Base-by-base conservation (phyloP, 2,113 vertebrate genomes). In the Orthonyx spaldingii region DNA sequence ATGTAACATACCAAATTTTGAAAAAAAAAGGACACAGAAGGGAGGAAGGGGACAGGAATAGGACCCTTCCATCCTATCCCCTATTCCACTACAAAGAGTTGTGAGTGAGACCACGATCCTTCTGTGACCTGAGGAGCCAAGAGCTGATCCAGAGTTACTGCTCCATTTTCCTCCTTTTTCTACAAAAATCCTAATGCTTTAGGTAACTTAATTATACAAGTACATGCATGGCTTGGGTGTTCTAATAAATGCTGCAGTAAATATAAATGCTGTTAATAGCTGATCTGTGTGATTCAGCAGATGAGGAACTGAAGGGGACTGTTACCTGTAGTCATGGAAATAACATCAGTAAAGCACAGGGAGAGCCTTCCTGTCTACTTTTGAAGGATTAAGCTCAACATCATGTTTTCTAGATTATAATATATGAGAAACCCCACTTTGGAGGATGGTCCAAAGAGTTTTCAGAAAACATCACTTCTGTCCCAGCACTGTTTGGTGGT, bases 391-490 rank as follows among this genome's bases (percentile, higher is more conserved):
- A 64, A 78, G 19, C 35, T 82, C 37, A 33, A 24, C 39, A 55
- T 96, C 4, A 0, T 97, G 49, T 97, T 86, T 96, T 97, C 44
- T 91, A 99, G 98, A 94, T 99, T 75, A 94, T 98, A 97, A 95
- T 99, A 96, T 99, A 98, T 96, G 98, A 98, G 92, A 98, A 97
- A 95, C 76, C 91, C 30, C 85, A 96, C 63, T 99, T 99, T 89
- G 74, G 63, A 94, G 98, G 98, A 75, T 81, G 95, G 81, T 92
- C 94, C 76, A 98, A 95, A 94, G 98, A 98, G 74, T 94, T 99
- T 84, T 97, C 97, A 89, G 98, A 98, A 92, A 98, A 98, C 75
- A 83, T 96, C 70, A 84, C 95, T 88, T 97, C 95, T 91, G 89
- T 98, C 57, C 93, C 94, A 93, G 94, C 89, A 39, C 84, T 97